Percentiles rank a stretch among this genome's conserved stretches.
phyloP scores from a whole-genome alignment of 2,113 vertebrate species.

The Morone saxatilis region DNA sequence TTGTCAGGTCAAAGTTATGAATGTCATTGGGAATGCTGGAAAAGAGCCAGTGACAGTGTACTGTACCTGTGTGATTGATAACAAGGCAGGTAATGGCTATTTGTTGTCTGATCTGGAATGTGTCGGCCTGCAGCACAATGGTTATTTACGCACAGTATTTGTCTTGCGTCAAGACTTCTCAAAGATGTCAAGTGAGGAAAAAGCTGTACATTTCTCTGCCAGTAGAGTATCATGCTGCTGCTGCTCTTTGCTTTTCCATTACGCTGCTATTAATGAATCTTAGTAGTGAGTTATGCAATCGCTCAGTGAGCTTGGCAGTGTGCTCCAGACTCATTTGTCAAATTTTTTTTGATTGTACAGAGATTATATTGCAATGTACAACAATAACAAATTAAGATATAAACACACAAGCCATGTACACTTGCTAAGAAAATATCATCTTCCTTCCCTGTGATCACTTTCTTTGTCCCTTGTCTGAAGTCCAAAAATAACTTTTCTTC shows the following conservation, averaged over 20 bases:
- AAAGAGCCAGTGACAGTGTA: constrained; percentile 66
- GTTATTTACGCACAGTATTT: constrained; percentile 61
- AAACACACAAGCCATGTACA: constrained; percentile 25
- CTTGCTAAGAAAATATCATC: constrained; percentile 31
- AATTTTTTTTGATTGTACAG: constrained; percentile 47
- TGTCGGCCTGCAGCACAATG: constrained; percentile 42
- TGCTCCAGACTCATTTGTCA: constrained; percentile 59
- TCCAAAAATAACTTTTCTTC: constrained; percentile 39
- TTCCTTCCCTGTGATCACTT: constrained; percentile 4
- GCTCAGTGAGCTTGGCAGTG: constrained; percentile 26
- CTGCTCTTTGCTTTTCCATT: constrained; percentile 49
- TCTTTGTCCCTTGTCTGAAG: background rate
- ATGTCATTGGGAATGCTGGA: constrained; percentile 73
- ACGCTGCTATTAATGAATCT: constrained; percentile 31
- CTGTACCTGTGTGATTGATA: constrained; percentile 72
- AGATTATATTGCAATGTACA: constrained; percentile 60
- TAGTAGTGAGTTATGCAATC: constrained; percentile 46
- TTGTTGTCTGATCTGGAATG: constrained; percentile 73
- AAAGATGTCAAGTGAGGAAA: constrained; percentile 32
- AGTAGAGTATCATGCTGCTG: background rate
- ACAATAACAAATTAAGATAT: constrained; percentile 61
- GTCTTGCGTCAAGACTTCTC: constrained; percentile 44
- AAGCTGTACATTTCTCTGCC: constrained; percentile 3
- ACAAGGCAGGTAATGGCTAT: constrained; percentile 63
- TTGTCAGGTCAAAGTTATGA: constrained; percentile 75